These are phyloP conservation scores for Leucoraja ocellata DNA, from an alignment of 2,797 vertebrate genomes.

Conservation along the genomic window DNA sequence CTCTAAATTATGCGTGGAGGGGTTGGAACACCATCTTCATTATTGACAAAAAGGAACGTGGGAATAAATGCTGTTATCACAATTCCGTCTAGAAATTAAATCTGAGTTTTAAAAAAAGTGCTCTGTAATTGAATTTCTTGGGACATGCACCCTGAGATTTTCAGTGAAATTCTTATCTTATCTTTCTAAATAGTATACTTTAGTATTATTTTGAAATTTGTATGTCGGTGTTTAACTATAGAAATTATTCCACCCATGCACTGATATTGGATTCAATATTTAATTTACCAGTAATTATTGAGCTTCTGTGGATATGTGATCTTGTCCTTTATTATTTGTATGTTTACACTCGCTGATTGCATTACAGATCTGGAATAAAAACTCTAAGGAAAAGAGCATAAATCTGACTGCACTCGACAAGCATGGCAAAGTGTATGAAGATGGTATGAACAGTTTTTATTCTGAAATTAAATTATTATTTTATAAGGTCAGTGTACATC, in stretches of 20 bases:
- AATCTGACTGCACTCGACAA: slow-evolving; percentile 80
- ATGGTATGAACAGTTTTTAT: slow-evolving; percentile 61
- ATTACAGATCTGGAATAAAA: slow-evolving; percentile 85
- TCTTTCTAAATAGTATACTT: neutral
- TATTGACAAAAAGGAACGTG: no score
- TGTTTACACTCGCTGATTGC: neutral
- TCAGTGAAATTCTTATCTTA: neutral
- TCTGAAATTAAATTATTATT: neutral
- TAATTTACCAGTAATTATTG: neutral
- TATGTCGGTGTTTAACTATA: neutral
- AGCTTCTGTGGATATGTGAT: neutral
- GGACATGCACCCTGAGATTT: neutral
- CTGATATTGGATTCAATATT: no score
- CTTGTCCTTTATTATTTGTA: neutral
- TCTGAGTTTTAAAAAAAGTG: no score
- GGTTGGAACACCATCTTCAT: no score
- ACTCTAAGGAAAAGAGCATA: slow-evolving; percentile 85
- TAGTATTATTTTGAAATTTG: neutral
- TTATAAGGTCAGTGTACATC: neutral
- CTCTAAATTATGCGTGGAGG: no score
- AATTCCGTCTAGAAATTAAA: no score
- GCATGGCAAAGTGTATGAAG: slow-evolving; percentile 82
- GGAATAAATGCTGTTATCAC: no score
- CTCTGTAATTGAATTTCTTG: no score
- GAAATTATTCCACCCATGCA: neutral